phyloP scores from a whole-genome alignment of 1,140 invertebrate species.

The Drosophila ficusphila region DNA sequence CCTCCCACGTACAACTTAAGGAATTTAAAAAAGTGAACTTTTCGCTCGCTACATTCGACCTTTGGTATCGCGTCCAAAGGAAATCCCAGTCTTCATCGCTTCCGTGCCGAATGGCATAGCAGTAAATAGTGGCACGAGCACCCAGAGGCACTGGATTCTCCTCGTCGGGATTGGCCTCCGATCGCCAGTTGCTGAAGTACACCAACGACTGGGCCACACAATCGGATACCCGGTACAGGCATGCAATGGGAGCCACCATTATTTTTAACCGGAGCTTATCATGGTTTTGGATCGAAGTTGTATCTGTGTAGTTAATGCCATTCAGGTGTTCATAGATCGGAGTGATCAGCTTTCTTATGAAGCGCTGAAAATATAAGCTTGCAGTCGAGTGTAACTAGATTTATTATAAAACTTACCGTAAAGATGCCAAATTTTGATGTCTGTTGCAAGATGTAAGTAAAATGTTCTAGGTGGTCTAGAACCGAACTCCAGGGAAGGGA shows the following conservation, averaged over 20 bases:
- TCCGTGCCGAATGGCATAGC: slow-evolving; percentile 90
- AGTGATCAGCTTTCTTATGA: slow-evolving; percentile 85
- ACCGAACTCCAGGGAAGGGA: slow-evolving; percentile 87
- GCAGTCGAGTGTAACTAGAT: background rate
- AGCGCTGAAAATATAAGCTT: slow-evolving; percentile 82
- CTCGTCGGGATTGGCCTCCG: slow-evolving; percentile 85
- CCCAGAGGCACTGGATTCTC: slow-evolving; percentile 89
- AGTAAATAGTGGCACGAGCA: slow-evolving; percentile 90
- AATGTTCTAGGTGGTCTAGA: slow-evolving; percentile 74
- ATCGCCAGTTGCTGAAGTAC: slow-evolving; percentile 87
- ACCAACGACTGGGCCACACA: slow-evolving; percentile 86
- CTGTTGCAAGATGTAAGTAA: slow-evolving; percentile 85
- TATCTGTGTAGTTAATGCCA: slow-evolving; percentile 83
- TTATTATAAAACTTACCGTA: slow-evolving; percentile 72
- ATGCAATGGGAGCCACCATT: slow-evolving; percentile 86
- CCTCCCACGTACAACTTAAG: slow-evolving; percentile 89
- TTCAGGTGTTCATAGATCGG: slow-evolving; percentile 86
- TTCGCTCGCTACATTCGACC: slow-evolving; percentile 88
- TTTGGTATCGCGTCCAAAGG: slow-evolving; percentile 89
- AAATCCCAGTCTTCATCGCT: slow-evolving; percentile 91
- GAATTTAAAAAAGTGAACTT: slow-evolving; percentile 87
- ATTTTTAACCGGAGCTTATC: slow-evolving; percentile 86
- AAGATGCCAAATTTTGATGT: slow-evolving; percentile 85
- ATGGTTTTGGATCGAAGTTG: slow-evolving; percentile 76
- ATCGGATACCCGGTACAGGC: slow-evolving; percentile 86